phyloP scores from a whole-genome alignment of 2,113 vertebrate species.

The Hystrix cristata region DNA sequence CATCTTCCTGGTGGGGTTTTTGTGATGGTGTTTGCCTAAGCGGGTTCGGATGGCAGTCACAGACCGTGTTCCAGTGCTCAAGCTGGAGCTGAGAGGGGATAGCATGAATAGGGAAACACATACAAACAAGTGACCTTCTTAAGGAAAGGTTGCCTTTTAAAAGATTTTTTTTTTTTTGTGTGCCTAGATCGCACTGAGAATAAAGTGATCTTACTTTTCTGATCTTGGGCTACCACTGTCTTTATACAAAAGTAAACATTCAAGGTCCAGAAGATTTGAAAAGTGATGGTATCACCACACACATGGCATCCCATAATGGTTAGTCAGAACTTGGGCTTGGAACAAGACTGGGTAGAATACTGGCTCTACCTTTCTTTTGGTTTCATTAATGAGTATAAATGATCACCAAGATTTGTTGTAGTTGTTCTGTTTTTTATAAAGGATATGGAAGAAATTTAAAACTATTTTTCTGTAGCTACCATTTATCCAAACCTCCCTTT shows the following conservation, averaged over 20 bases:
- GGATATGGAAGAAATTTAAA: not conserved
- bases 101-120: not conserved
- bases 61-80: not conserved
- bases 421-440: not conserved
- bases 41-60: not conserved
- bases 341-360: not conserved
- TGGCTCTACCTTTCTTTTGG: not conserved
- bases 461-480: not conserved
- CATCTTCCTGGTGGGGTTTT: not conserved
- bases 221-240: not conserved
- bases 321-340: not conserved
- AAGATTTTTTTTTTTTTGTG: not conserved
- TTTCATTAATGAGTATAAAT: not conserved
- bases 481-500: not conserved
- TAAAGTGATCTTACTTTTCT: not conserved
- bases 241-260: not conserved
- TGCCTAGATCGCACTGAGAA: not conserved
- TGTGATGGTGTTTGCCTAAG: not conserved
- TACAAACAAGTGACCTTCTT: not conserved
- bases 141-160: not conserved
- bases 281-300: not conserved
- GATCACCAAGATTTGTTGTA: not conserved
- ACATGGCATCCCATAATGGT: rapidly evolving
- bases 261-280: not conserved
- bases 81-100: not conserved